Base-by-base conservation (phyloP, 1,140 invertebrate genomes). In the Homalodisca vitripennis region DNA sequence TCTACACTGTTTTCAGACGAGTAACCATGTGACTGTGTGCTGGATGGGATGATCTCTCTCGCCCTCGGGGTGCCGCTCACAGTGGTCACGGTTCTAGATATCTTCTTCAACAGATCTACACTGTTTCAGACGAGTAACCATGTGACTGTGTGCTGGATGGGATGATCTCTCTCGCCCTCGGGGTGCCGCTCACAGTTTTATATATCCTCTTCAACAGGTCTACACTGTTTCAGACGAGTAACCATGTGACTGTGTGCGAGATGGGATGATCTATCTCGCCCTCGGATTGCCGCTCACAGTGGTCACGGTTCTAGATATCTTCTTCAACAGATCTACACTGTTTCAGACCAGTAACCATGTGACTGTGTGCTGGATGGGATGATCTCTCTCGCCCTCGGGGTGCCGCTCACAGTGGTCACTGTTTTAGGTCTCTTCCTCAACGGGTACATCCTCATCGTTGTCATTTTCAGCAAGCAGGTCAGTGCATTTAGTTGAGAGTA, bases 381-480 rank as follows among this genome's bases (percentile, higher is more conserved):
- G 77, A 73, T 67, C 74, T 75, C 76, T 68, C 70, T 78, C 67
- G 74, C 76, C 53, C 73, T 79, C 34, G 77, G 75, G n/a, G 73
- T 79, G 57, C 73, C 77, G 24, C 72, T 79, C 34, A 78, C 73
- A 46, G 69, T 78, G 34, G 72, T 78, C 24, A 74, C 77, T 60
- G 71, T 75, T 27, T 47, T 77, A 32, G 78, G 78, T 64, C 73
- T 79, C 31, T 67, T 77, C 55, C 72, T 79, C 46, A 79, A 79
- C 70, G 75, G 73, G 26, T 79, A 78, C 69, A 77, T 78, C 65
- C 64, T 79, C 47, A 68, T 79, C 14, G 76, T 77, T 30, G 74
- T 79, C 20, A 47, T 79, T 22, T 70, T 79, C 24, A 77, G 77
- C 6, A 77, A 75, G 69, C 78, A 79, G 77, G 78, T 79, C 70